Evolutionary conservation across 2,113 vertebrate genomes (phyloP).

Genomic region (Megaceryle maxima): DNA sequence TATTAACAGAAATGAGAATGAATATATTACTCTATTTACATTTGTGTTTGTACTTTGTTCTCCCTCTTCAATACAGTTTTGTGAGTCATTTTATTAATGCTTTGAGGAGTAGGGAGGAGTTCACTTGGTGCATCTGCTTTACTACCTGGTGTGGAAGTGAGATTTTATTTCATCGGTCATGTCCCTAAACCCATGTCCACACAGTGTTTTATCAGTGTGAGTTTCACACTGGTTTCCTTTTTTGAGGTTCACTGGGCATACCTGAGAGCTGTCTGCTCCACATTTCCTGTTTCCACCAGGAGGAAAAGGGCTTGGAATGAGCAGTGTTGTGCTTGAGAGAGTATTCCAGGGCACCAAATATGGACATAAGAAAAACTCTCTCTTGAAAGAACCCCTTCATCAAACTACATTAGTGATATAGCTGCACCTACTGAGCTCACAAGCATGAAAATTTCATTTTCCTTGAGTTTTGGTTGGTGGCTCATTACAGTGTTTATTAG

Average conservation of each 20-base stretch:
- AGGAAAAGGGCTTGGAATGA: background rate
- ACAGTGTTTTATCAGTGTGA: background rate
- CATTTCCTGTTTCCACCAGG: background rate
- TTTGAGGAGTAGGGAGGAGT: background rate
- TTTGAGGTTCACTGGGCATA: background rate
- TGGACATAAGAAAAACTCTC: fast-evolving
- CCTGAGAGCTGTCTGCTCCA: background rate
- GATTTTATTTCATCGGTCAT: background rate
- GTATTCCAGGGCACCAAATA: background rate
- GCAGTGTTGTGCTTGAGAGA: background rate
- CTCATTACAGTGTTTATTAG: background rate
- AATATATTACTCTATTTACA: background rate
- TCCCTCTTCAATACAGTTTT: background rate
- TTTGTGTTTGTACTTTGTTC: background rate
- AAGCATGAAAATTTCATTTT: background rate
- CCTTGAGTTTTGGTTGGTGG: background rate
- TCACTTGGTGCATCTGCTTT: background rate
- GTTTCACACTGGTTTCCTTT: background rate
- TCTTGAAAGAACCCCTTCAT: background rate
- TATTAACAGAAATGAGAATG: background rate
- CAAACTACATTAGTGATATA: background rate
- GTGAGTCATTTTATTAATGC: background rate
- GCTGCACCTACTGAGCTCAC: background rate
- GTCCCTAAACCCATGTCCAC: background rate
- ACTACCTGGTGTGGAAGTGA: background rate